These are phyloP conservation scores for Drosophila sturtevanti DNA, from an alignment of 1,140 invertebrate species.

Conservation along the genomic window DNA sequence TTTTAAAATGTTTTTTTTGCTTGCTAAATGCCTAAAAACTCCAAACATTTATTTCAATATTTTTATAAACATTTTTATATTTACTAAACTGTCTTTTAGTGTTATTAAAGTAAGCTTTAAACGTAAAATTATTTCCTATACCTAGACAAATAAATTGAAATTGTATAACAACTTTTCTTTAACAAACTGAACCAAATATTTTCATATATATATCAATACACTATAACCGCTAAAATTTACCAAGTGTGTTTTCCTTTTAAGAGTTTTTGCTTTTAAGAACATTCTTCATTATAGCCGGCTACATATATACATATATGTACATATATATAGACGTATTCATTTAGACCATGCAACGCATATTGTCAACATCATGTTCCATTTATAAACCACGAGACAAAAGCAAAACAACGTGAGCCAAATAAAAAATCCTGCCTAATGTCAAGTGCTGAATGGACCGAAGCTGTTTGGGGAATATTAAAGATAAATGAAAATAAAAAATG, in stretches of 20 bases:
- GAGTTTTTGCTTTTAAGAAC: constrained; percentile 27
- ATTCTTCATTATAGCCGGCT: neutral
- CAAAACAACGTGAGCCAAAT: constrained; percentile 14
- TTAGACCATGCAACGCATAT: neutral
- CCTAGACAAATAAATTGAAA: no score
- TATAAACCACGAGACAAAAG: constrained; percentile 12
- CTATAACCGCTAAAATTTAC: neutral
- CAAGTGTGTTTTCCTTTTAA: no score
- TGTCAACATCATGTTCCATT: constrained; percentile 38
- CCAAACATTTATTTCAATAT: no score
- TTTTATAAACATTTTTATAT: no score
- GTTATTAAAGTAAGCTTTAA: no score
- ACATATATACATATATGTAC: neutral
- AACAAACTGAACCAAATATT: no score
- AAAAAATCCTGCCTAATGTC: constrained; percentile 34
- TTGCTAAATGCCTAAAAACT: no score
- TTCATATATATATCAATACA: neutral
- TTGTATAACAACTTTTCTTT: no score
- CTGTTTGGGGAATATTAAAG: constrained; percentile 30
- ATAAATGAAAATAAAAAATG: constrained; percentile 50
- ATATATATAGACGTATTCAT: neutral
- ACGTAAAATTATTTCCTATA: no score
- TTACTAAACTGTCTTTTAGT: no score
- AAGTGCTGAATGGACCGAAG: neutral
- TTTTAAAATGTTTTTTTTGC: neutral